Evolutionary conservation across 2,888 invertebrate genomes (phyloP), one percentile per base, ranked within the genome.

Genomic region (Nomada hirtipes): DNA sequence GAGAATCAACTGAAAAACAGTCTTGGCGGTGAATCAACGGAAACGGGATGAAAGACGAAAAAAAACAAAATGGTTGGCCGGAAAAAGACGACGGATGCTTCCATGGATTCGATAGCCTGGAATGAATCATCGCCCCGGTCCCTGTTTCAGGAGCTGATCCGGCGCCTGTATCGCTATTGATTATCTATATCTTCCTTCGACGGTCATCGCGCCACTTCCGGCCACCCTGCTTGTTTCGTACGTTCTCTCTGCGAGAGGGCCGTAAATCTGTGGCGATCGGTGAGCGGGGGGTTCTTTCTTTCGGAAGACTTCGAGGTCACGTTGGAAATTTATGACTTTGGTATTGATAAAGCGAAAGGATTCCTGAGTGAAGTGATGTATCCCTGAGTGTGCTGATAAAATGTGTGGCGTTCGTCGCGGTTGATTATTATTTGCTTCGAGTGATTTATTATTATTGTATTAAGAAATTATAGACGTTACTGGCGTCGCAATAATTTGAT

Each of bases 41-140:
- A 67, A 18, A 26, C 36, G n/a, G 55, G 29, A 61, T 44, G 53
- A 42, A 69, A 44, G 44, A 55, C 0, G 36, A 44, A 26, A 29
- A 20, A 13, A 29, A n/a, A 20, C 23, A 50, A 44, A 36, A 20
- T n/a, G 42, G 23, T 47, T 53, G 15, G 26, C 44, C 50, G n/a
- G 55, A 71, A 42, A 47, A 42, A 55, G 64, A 61, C 18, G n/a
- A 47, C 29, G 52, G 59, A 63, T 47, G 67, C 64, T 74, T 81
- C 78, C 73, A 70, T 69, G 77, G 85, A 86, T 90, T 88, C 87
- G 87, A 89, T 85, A 82, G 83, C 64, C 26, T 61, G 76, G 75
- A 85, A 86, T 78, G 82, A 82, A 83, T 69, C 83, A 76, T 88
- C 82, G 78, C 79, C 70, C 57, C 64, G 52, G 50, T 73, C 73